A percentile compares a stretch with the other conserved stretches of the same genome.
These are phyloP conservation scores for Agonopterix heracliana DNA, from an alignment of 2,888 invertebrate genomes.

Conservation along the genomic window DNA sequence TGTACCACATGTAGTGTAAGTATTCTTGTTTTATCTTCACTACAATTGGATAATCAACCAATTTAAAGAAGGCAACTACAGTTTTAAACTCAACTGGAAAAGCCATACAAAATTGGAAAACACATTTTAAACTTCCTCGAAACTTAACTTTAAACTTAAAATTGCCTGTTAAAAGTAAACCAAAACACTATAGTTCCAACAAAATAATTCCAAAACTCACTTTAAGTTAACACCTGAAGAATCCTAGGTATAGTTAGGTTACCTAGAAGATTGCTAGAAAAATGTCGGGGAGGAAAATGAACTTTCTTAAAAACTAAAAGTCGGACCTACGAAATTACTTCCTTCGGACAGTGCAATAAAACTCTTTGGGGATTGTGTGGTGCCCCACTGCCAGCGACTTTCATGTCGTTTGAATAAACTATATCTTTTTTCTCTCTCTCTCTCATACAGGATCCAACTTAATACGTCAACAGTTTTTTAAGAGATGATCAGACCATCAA, in stretches of 20 bases:
- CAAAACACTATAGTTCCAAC: not conserved
- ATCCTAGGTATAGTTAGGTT: constrained; percentile 18
- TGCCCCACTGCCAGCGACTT: constrained; percentile 30
- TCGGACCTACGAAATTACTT: constrained; percentile 75
- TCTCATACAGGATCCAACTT: too few relatives aligned
- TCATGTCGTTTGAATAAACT: not conserved
- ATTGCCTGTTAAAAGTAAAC: not conserved
- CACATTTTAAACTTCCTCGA: not conserved
- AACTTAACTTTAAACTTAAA: not conserved
- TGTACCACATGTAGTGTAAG: too few relatives aligned
- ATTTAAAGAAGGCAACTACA: not conserved
- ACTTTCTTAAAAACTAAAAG: constrained; percentile 74
- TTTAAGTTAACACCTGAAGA: constrained; percentile 27
- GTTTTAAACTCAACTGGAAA: not conserved
- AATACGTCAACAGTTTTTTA: too few relatives aligned
- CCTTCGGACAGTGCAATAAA: constrained; percentile 72
- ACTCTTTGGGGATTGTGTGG: constrained; percentile 59
- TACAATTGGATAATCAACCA: too few relatives aligned
- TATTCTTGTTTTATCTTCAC: too few relatives aligned
- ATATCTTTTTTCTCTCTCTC: not conserved
- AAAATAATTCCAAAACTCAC: constrained; percentile 7
- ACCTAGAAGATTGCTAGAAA: constrained; percentile 41
- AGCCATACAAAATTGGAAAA: not conserved
- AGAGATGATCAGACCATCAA: too few relatives aligned
- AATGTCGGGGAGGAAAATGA: constrained; percentile 64